Evolutionary conservation across 2,797 vertebrate genomes (phyloP).

Genomic region (Merluccius polli): DNA sequence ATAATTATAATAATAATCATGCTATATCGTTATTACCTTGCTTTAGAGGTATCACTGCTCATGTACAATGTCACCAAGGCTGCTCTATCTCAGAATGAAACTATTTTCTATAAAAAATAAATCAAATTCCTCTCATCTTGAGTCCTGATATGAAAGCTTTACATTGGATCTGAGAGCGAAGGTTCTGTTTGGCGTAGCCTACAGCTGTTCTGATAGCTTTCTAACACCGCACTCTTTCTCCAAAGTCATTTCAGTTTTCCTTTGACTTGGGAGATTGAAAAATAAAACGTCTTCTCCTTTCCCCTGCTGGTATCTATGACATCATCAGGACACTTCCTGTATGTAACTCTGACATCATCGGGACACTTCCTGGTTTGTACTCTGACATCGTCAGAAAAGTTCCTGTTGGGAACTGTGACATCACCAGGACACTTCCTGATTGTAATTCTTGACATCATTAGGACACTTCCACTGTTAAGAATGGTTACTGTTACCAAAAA

Average conservation of each 20-base stretch:
- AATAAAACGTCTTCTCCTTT: conserved; percentile 6
- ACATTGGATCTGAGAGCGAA: not conserved
- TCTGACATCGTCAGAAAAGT: not conserved
- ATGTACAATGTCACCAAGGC: not conserved
- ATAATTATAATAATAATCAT: not conserved
- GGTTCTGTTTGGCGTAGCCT: not conserved
- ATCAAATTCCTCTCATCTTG: not conserved
- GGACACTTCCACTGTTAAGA: not conserved
- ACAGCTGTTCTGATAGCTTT: conserved; percentile 1
- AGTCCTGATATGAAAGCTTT: conserved; percentile 1
- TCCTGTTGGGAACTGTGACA: not conserved
- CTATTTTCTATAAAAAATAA: not conserved
- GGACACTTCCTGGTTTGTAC: not conserved
- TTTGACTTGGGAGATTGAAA: conserved; percentile 1
- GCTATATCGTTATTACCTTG: not conserved
- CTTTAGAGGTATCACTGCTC: not conserved
- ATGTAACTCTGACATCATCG: not conserved
- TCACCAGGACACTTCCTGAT: no score
- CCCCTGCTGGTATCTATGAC: not conserved
- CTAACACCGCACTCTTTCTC: not conserved
- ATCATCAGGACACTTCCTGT: not conserved
- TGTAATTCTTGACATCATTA: not conserved
- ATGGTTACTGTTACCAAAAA: not conserved
- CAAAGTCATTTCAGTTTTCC: not conserved
- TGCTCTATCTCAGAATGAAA: not conserved